Conservation (phyloP, 2,888 invertebrate species). For the Neelides folsomi region DNA sequence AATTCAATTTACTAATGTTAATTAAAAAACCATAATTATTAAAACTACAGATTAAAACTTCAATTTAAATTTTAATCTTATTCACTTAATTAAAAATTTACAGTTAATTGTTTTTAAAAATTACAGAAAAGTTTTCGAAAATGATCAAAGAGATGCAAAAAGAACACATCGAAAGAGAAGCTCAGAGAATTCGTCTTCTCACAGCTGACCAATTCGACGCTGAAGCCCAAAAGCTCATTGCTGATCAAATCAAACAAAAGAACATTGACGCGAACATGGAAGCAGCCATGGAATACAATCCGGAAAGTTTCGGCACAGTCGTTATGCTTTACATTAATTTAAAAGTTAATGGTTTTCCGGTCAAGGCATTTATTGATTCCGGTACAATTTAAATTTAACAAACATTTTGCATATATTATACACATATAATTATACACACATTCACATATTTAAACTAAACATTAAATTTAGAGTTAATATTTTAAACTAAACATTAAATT, state of each 20-base stretch:
- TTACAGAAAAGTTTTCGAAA: constrained; percentile 59
- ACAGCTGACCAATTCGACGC: constrained; percentile 90
- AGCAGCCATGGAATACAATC: constrained; percentile 95
- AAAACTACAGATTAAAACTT: not conserved
- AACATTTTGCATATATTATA: not conserved
- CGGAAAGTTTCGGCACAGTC: constrained; percentile 94
- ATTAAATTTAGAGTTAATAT: not conserved
- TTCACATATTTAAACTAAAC: not conserved
- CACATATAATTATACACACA: not conserved
- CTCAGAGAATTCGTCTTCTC: constrained; percentile 71
- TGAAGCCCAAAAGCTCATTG: constrained; percentile 85
- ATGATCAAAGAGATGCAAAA: constrained; percentile 70
- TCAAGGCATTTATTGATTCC: constrained; percentile 97
- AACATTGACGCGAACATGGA: constrained; percentile 98
- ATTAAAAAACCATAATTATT: not conserved
- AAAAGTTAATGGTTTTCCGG: constrained; percentile 87
- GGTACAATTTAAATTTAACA: constrained; percentile 42
- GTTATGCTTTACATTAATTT: constrained; percentile 97
- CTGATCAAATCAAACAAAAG: constrained; percentile 86
- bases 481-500: constrained; percentile 2
- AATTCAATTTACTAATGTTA: not conserved
- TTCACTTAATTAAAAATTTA: not conserved
- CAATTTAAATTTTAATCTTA: constrained; percentile 1
- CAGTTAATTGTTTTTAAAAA: constrained; percentile 26
- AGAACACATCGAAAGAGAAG: constrained; percentile 66